These are phyloP conservation scores for Strigamia maritima DNA, from an alignment of 2,888 invertebrate species.

Conservation along the genomic window DNA sequence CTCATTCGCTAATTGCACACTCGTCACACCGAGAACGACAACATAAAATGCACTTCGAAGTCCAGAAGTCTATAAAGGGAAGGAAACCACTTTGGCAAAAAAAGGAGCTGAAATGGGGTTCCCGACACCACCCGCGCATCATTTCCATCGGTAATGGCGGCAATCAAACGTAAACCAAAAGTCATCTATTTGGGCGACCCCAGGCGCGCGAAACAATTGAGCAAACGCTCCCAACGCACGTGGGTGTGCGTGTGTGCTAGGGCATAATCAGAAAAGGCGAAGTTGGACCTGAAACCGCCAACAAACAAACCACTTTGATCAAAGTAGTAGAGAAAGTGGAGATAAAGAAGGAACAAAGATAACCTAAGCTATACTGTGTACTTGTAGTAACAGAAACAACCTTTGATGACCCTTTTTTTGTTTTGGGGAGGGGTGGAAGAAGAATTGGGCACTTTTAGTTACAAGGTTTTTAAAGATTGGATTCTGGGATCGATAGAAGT, in stretches of 20 bases:
- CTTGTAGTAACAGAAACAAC: neutral
- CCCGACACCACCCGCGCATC: constrained; percentile 1
- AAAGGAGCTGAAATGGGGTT: constrained; percentile 28
- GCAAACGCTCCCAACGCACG: constrained; percentile 12
- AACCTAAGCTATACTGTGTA: neutral
- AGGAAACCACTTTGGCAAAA: constrained; percentile 28
- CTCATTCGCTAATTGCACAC: constrained; percentile 11
- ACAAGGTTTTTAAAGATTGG: neutral
- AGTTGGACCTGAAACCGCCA: neutral
- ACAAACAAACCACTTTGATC: neutral
- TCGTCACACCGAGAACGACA: neutral
- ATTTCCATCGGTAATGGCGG: constrained; percentile 34
- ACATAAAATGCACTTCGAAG: constrained; percentile 11
- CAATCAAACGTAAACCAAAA: constrained; percentile 32
- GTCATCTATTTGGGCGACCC: constrained; percentile 28
- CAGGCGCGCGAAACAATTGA: constrained; percentile 28
- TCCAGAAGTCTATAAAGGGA: constrained; percentile 22
- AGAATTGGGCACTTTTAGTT: neutral
- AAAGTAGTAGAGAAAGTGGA: neutral
- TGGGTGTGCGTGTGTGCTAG: neutral
- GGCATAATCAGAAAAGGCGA: constrained; percentile 15
- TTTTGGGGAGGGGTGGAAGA: neutral
- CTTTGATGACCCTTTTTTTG: neutral
- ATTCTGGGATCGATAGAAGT: neutral
- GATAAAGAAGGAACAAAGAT: neutral